phyloP scores from a whole-genome alignment of 2,888 invertebrate genomes.

The Drosophila engyochracea region DNA sequence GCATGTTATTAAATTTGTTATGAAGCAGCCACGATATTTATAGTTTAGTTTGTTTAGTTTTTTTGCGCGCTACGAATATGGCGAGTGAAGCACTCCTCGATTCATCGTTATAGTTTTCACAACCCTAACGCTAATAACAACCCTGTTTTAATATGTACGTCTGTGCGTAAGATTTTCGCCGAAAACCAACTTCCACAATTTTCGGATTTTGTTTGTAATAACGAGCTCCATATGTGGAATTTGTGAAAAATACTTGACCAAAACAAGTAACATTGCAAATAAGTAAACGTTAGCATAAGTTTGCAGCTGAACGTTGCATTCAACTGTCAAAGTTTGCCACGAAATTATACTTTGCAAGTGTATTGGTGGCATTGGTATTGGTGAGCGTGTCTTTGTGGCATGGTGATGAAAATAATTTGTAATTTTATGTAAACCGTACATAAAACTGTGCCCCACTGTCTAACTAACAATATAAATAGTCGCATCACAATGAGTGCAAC shows the following conservation, averaged over 20 bases:
- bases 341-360: slow-evolving; percentile 17
- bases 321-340: slow-evolving; percentile 26
- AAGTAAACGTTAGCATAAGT: not conserved
- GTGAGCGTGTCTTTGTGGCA: slow-evolving; percentile 26
- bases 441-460: slow-evolving; percentile 1
- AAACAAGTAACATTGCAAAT: slow-evolving; percentile 16
- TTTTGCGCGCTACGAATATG: not conserved
- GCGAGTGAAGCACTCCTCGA: not conserved
- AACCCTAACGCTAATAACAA: slow-evolving; percentile 21
- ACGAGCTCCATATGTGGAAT: slow-evolving; percentile 5
- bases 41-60: fast-evolving
- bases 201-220: slow-evolving; percentile 17
- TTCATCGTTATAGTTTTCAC: not conserved
- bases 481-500: slow-evolving; percentile 68
- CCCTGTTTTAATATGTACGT: slow-evolving; percentile 29
- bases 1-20: not conserved
- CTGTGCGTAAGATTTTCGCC: slow-evolving; percentile 49
- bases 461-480: not conserved
- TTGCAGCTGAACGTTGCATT: not conserved
- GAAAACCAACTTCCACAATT: slow-evolving; percentile 33
- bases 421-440: slow-evolving; percentile 35
- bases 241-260: slow-evolving; percentile 28
- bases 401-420: slow-evolving; percentile 8
- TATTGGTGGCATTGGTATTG: slow-evolving; percentile 31
- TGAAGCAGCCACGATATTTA: not conserved